Evolutionary conservation across 2,113 vertebrate genomes (phyloP).

Genomic region (Cottus gobio): DNA sequence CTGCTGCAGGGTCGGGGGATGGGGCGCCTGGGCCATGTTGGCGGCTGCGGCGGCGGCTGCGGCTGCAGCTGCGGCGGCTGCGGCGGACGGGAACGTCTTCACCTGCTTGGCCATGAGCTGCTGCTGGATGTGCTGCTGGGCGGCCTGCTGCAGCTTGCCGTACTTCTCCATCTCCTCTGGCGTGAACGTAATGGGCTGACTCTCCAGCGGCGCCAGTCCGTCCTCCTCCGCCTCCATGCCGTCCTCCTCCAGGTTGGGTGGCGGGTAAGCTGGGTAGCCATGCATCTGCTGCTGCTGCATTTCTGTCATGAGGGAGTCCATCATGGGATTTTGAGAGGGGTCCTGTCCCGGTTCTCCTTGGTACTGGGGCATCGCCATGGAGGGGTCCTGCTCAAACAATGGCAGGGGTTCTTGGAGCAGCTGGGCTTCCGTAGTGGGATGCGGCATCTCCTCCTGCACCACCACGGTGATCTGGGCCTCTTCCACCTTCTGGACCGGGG

Average conservation of each 20-base stretch:
- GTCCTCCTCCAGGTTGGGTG: slow-evolving; percentile 86
- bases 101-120: slow-evolving; percentile 98
- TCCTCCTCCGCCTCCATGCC: slow-evolving; percentile 91
- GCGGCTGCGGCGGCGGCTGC: slow-evolving; percentile 80
- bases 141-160: slow-evolving; percentile 97
- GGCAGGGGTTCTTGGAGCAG: slow-evolving; percentile 73
- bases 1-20: slow-evolving; percentile 88
- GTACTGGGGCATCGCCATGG: slow-evolving; percentile 79
- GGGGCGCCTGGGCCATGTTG: slow-evolving; percentile 79
- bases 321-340: slow-evolving; percentile 75
- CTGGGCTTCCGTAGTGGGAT: slow-evolving; percentile 76
- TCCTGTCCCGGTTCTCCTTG: slow-evolving; percentile 79
- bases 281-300: slow-evolving; percentile 83
- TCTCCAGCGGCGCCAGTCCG: slow-evolving; percentile 93
- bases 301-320: slow-evolving; percentile 87
- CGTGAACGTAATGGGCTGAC: slow-evolving; percentile 98
- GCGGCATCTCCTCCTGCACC: slow-evolving; percentile 80
- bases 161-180: slow-evolving; percentile 99
- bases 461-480: slow-evolving; percentile 60
- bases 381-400: slow-evolving; percentile 79
- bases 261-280: slow-evolving; percentile 87
- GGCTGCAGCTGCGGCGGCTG: slow-evolving; percentile 79
- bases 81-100: slow-evolving; percentile 92
- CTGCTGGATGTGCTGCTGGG: slow-evolving; percentile 99
- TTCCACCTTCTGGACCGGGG: slow-evolving; percentile 78